A percentile compares a stretch with the other conserved stretches of the same genome.
These are phyloP conservation scores for Knipowitschia caucasica DNA, from an alignment of 2,797 vertebrate species.

Conservation along the genomic window DNA sequence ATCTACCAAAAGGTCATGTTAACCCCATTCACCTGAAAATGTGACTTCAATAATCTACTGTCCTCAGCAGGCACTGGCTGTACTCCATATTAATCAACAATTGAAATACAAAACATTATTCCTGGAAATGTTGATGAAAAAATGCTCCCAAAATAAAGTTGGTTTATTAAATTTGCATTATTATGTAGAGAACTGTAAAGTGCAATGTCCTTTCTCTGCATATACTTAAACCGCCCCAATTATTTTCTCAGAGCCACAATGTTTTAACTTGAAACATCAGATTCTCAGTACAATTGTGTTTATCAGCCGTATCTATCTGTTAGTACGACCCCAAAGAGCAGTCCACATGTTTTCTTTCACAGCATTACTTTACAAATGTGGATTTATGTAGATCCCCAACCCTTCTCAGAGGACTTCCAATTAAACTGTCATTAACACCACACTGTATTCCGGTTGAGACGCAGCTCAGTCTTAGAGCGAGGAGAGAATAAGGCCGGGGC, in stretches of 20 bases:
- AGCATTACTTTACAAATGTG: constrained; percentile 58
- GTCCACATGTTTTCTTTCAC: constrained; percentile 24
- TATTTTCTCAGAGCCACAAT: constrained; percentile 37
- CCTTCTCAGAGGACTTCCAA: constrained; percentile 61
- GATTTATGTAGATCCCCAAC: constrained; percentile 54
- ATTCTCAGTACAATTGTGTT: too few species aligned
- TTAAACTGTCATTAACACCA: constrained; percentile 54
- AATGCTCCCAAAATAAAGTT: too few species aligned
- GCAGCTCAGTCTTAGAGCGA: constrained; percentile 37
- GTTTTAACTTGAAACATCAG: constrained; percentile 11
- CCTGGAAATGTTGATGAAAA: too few species aligned
- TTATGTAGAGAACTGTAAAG: too few species aligned
- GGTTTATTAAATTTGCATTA: too few species aligned
- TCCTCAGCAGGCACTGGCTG: too few species aligned
- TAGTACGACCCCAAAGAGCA: constrained; percentile 33
- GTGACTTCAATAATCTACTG: too few species aligned
- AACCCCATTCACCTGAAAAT: too few species aligned
- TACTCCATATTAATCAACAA: too few species aligned
- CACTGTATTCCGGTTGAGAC: constrained; percentile 51
- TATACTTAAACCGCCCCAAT: neutral
- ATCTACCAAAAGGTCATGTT: too few species aligned
- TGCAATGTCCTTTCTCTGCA: too few species aligned
- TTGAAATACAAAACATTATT: too few species aligned
- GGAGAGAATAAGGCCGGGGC: constrained; percentile 1
- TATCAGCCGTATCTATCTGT: constrained; percentile 33